Evolutionary conservation across 2,888 invertebrate genomes (phyloP), one percentile per base, ranked within the genome.

Genomic region (Eumerus sabulonum): DNA sequence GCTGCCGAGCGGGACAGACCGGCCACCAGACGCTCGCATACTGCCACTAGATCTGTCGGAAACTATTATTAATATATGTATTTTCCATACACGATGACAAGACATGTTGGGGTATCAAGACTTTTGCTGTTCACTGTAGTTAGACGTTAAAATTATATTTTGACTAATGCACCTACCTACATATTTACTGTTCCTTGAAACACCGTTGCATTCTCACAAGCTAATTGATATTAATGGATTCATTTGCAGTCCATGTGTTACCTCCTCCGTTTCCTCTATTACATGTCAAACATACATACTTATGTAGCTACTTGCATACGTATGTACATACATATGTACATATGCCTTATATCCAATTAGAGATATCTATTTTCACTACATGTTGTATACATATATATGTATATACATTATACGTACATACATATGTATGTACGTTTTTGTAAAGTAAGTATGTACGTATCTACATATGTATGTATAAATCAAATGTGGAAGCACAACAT

Each of bases 381-480:
- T 73, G n/a, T n/a, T n/a, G n/a, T n/a, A 2, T 27, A 27, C 27
- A 27, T 27, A 27, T 7, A 4, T 27, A 4, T 27, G 9, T 40
- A 40, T 3, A 3, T 40, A 40, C 40, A 3, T 11, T 36, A 11
- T 5, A 36, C 5, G 7, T 9, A 36, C 11, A 11, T 9, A 36
- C 11, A 9, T 11, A 36, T 11, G 7, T 36, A 50, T 50, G 27
- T 50, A 27, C 35, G 35, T 51, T 35, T 4, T 60, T 18, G 40
- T 45, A 68, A 77, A 77, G 73, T 73, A 77, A 67, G 59, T 53
- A 68, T 68, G 72, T 62, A 66, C 72, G 67, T 73, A 53, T 73
- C 27, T 56, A 62, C 72, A 73, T 73, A n/a, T 67, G 66, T 66
- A 51, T 77, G 62, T 68, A 77, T 77, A 77, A 77, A 77, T 77